These are phyloP conservation scores for Spea bombifrons DNA, from an alignment of 2,113 vertebrate genomes.

Conservation along the genomic window DNA sequence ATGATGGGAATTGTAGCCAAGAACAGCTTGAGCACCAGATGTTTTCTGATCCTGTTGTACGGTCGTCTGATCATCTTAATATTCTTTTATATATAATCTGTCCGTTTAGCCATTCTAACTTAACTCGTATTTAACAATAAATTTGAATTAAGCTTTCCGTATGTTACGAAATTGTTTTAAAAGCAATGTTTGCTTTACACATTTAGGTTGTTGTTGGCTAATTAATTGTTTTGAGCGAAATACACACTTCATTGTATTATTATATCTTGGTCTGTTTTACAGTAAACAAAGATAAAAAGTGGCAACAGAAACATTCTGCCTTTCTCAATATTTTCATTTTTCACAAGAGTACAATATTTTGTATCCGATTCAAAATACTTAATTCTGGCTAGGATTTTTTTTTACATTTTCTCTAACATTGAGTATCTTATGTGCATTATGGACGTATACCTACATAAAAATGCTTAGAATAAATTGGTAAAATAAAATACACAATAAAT, in stretches of 20 bases:
- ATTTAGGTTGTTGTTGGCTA: background rate
- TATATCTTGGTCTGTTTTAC: background rate
- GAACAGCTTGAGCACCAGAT: background rate
- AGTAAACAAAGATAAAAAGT: background rate
- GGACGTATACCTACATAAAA: too few relatives aligned
- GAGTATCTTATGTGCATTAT: too few relatives aligned
- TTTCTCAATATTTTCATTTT: background rate
- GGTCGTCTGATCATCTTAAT: background rate
- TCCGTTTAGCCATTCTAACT: background rate
- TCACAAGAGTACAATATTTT: background rate
- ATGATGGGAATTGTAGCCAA: background rate
- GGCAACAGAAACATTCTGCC: background rate
- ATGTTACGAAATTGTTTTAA: background rate
- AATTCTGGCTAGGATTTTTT: too few relatives aligned
- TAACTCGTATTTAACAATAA: background rate
- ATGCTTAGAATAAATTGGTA: too few relatives aligned
- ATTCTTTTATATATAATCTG: background rate
- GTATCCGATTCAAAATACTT: too few relatives aligned
- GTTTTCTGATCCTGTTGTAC: background rate
- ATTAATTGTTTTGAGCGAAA: background rate
- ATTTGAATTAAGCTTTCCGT: background rate
- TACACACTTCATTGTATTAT: background rate
- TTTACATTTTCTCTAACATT: too few relatives aligned
- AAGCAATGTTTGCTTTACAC: conserved; percentile 8
- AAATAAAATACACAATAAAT: too few relatives aligned